Evolutionary conservation across 2,113 vertebrate species (phyloP).

Genomic region (Osmerus mordax): DNA sequence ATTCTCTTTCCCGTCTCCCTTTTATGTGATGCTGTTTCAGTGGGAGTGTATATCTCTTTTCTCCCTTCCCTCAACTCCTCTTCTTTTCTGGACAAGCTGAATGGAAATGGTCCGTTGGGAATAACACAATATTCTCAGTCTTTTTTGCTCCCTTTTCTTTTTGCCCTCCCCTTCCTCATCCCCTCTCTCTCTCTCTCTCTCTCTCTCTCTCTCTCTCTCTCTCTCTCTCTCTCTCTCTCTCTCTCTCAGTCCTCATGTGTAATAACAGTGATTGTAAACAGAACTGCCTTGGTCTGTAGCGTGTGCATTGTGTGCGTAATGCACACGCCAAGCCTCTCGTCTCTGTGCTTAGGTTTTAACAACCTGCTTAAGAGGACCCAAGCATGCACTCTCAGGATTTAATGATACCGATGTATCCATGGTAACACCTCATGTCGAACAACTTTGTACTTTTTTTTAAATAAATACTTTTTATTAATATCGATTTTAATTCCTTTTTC

Average conservation of each 20-base stretch:
- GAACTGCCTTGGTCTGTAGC: neutral
- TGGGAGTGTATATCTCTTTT: slow-evolving; percentile 29
- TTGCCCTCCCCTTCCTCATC: slow-evolving; percentile 5
- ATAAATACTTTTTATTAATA: neutral
- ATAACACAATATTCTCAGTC: neutral
- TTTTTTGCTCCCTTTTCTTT: slow-evolving; percentile 12
- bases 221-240: neutral
- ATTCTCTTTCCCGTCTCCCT: slow-evolving; percentile 41
- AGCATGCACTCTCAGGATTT: neutral
- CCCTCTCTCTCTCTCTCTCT: neutral
- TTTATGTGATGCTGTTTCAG: slow-evolving; percentile 55
- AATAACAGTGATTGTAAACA: no score
- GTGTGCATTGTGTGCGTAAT: no score
- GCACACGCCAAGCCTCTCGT: no score
- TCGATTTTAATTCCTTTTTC: neutral
- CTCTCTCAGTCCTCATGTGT: neutral
- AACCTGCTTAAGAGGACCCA: neutral
- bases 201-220: slow-evolving; percentile 13
- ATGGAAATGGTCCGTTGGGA: slow-evolving; percentile 48
- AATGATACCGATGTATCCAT: neutral
- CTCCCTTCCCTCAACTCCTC: slow-evolving; percentile 32
- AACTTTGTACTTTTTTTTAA: no score
- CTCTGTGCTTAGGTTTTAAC: neutral
- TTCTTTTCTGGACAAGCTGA: slow-evolving; percentile 38
- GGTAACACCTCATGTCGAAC: neutral